phyloP scores from a whole-genome alignment of 2,888 invertebrate species.

The Diarsia mendica region DNA sequence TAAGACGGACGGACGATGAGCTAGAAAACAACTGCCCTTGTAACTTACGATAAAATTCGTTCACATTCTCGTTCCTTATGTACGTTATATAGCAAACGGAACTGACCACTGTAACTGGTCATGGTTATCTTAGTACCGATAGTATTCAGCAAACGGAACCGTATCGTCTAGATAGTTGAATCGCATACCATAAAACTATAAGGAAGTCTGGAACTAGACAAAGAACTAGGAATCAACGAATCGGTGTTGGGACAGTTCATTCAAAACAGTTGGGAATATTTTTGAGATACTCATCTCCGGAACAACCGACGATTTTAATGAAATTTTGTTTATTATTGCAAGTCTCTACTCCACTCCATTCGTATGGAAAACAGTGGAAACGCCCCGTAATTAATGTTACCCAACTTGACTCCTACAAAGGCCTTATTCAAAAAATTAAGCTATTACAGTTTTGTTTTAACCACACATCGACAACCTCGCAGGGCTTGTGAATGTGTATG shows the following conservation, averaged over 20 bases:
- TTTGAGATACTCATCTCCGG: background rate
- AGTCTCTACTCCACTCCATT: too few species aligned
- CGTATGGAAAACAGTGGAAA: too few species aligned
- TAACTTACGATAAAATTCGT: background rate
- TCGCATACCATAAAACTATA: slow-evolving; percentile 1
- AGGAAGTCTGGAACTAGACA: background rate
- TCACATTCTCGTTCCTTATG: background rate
- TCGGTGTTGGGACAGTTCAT: background rate
- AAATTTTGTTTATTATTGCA: background rate
- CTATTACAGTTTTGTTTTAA: too few species aligned
- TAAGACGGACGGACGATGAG: too few species aligned
- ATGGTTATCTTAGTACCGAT: background rate
- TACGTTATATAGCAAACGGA: background rate
- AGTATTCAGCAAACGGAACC: slow-evolving; percentile 5
- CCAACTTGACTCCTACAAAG: too few species aligned
- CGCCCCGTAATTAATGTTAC: too few species aligned
- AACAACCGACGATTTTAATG: background rate
- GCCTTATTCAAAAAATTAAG: too few species aligned
- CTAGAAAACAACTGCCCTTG: background rate
- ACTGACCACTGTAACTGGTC: background rate
- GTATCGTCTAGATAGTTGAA: slow-evolving; percentile 19
- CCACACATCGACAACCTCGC: too few species aligned
- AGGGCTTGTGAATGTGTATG: too few species aligned
- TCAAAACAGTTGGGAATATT: background rate
- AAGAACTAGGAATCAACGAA: too few species aligned